Conservation (phyloP, 1,140 invertebrate species). For the Procambarus clarkii region DNA sequence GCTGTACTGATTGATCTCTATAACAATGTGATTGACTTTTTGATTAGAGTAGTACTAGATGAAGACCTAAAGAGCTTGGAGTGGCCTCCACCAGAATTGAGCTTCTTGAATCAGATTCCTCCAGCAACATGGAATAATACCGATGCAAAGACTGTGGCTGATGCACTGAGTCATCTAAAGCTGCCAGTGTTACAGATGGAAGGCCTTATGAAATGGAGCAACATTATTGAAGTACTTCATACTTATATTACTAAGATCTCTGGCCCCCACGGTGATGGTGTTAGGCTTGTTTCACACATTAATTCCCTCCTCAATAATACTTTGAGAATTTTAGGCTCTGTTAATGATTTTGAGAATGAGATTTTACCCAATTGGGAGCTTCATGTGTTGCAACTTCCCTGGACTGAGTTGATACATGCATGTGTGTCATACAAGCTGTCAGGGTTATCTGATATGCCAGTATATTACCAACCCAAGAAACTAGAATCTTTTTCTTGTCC, state of each 20-base stretch:
- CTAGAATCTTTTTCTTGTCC: conserved; percentile 22
- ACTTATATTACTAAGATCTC: conserved; percentile 21
- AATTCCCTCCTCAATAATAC: conserved; percentile 23
- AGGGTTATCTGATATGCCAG: background rate
- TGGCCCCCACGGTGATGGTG: background rate
- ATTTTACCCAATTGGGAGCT: background rate
- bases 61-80: conserved; percentile 7
- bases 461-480: conserved; percentile 37
- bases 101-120: conserved; percentile 28
- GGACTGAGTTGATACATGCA: conserved; percentile 47
- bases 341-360: background rate
- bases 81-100: conserved; percentile 56
- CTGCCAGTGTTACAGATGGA: conserved; percentile 16
- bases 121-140: conserved; percentile 49
- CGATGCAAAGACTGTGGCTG: background rate
- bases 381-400: conserved; percentile 39
- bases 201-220: conserved; percentile 2
- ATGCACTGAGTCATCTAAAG: conserved; percentile 5
- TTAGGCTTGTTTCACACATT: conserved; percentile 37
- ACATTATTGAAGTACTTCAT: background rate
- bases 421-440: conserved; percentile 40
- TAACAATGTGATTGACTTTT: conserved; percentile 26
- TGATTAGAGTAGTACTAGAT: conserved; percentile 17
- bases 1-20: conserved; percentile 42
- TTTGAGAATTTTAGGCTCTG: background rate